phyloP scores from a whole-genome alignment of 2,113 vertebrate species.

The Corythornis cristatus region DNA sequence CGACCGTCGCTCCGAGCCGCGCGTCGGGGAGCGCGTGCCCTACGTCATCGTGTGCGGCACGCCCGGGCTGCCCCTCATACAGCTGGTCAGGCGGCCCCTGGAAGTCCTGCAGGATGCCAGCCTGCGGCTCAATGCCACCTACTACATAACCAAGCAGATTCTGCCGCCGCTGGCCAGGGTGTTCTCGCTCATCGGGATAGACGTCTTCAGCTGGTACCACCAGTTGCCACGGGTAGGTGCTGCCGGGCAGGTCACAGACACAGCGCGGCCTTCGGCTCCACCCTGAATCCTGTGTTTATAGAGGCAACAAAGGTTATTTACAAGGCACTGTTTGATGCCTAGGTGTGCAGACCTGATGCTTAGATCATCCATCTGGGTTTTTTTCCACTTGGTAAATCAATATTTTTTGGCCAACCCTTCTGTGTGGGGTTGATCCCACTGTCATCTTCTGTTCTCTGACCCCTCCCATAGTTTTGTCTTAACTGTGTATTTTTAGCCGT shows the following conservation, averaged over 20 bases:
- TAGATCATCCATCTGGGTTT: neutral
- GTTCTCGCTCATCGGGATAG: slow-evolving; percentile 93
- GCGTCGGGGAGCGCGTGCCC: slow-evolving; percentile 93
- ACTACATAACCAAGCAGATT: slow-evolving; percentile 97
- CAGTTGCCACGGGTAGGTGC: slow-evolving; percentile 90
- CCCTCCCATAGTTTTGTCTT: neutral
- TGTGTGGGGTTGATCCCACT: neutral
- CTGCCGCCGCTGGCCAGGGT: slow-evolving; percentile 91
- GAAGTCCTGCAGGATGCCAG: slow-evolving; percentile 89
- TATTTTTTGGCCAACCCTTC: neutral
- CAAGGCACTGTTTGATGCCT: neutral
- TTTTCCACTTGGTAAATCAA: neutral
- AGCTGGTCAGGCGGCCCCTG: slow-evolving; percentile 89
- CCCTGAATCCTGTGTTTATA: neutral
- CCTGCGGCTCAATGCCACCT: slow-evolving; percentile 89
- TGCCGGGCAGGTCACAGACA: neutral
- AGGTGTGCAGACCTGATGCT: neutral
- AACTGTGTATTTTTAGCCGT: neutral
- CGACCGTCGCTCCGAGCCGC: slow-evolving; percentile 91
- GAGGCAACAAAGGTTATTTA: neutral
- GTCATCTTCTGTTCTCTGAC: neutral
- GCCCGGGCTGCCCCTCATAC: slow-evolving; percentile 94
- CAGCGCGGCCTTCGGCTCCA: neutral
- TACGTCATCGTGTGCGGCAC: slow-evolving; percentile 92
- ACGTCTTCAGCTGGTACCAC: slow-evolving; percentile 96